Percentiles rank a stretch among this genome's conserved stretches.
Evolutionary conservation across 2,113 vertebrate genomes (phyloP).

Genomic region (Forbesichthys agassizii): DNA sequence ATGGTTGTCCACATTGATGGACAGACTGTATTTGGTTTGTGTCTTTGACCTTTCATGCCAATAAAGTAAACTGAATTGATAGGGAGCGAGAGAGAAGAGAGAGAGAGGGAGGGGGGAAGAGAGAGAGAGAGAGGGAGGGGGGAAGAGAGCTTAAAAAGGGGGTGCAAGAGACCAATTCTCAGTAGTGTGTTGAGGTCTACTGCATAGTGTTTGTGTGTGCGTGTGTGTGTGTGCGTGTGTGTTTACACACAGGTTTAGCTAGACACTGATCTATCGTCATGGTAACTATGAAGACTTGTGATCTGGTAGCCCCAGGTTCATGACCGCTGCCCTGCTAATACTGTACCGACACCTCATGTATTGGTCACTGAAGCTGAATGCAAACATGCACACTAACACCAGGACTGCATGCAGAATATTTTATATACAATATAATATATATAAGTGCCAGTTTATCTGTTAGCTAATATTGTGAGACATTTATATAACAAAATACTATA

Average conservation of each 20-base stretch:
- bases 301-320: too few relatives aligned
- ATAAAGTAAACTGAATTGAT: not conserved
- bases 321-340: too few relatives aligned
- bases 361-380: not conserved
- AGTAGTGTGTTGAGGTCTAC: too few relatives aligned
- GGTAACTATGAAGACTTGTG: not conserved
- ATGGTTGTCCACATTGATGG: not conserved
- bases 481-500: not conserved
- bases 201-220: too few relatives aligned
- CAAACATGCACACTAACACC: not conserved
- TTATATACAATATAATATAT: too few relatives aligned
- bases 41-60: not conserved
- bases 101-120: not conserved
- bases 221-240: too few relatives aligned
- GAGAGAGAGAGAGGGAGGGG: not conserved
- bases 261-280: too few relatives aligned
- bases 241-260: too few relatives aligned
- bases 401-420: not conserved
- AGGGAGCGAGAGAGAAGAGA: not conserved
- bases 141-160: not conserved
- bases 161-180: not conserved
- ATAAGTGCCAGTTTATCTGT: not conserved
- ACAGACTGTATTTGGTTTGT: not conserved
- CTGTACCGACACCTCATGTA: too few relatives aligned
- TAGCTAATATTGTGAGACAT: not conserved